These are phyloP conservation scores for Petrosia ficiformis DNA, from an alignment of 37 sponge, comb jelly and placozoan genomes.

Conservation along the genomic window DNA sequence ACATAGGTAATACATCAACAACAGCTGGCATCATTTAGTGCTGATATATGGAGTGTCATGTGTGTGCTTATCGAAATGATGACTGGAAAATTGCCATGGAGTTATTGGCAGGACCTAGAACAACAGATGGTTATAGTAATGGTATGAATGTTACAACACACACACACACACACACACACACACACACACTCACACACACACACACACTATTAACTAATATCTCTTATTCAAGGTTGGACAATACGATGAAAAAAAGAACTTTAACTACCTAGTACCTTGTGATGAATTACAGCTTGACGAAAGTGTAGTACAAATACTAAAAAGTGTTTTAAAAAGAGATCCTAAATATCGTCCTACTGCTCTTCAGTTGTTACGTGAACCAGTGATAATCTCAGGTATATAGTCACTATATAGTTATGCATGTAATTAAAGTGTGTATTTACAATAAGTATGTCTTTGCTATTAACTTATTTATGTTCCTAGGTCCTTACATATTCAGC, in stretches of 20 bases:
- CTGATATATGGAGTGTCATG: slow-evolving; percentile 49
- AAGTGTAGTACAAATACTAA: slow-evolving; percentile 8
- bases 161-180: too few species aligned
- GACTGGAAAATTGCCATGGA: slow-evolving; percentile 28
- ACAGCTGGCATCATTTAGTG: slow-evolving; percentile 24
- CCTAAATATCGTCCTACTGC: slow-evolving; percentile 18
- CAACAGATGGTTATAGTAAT: neutral
- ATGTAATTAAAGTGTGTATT: too few species aligned
- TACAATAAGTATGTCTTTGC: too few species aligned
- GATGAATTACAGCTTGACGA: slow-evolving; percentile 1
- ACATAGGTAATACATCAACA: too few species aligned
- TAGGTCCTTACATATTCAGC: too few species aligned
- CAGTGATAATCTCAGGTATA: too few species aligned
- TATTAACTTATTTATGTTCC: too few species aligned
- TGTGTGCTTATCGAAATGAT: slow-evolving; percentile 51
- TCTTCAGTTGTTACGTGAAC: slow-evolving; percentile 14
- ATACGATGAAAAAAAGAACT: slow-evolving; percentile 23
- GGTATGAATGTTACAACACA: too few species aligned
- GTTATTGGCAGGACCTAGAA: neutral
- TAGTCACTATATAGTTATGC: too few species aligned
- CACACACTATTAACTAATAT: neutral
- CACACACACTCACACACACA: too few species aligned
- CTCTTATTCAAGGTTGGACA: slow-evolving; percentile 14
- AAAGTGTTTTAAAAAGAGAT: slow-evolving; percentile 3
- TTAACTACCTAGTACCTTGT: slow-evolving; percentile 29